Percentiles rank a stretch among this genome's conserved stretches.
phyloP scores from a whole-genome alignment of 2,888 invertebrate species.

The Leucoma salicis region DNA sequence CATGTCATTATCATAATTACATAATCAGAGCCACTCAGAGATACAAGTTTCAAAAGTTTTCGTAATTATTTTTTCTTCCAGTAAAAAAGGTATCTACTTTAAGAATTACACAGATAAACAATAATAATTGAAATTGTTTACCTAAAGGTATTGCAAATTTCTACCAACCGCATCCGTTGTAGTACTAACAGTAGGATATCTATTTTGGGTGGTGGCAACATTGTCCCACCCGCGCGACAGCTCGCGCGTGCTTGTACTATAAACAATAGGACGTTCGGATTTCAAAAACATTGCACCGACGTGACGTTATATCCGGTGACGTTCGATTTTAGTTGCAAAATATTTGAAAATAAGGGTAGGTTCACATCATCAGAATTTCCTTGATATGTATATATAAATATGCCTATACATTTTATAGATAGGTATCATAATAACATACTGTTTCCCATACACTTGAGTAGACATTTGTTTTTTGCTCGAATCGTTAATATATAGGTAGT shows the following conservation, averaged over 20 bases:
- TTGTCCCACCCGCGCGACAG: conserved; percentile 72
- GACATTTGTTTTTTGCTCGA: too few species aligned
- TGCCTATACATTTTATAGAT: too few species aligned
- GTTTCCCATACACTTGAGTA: too few species aligned
- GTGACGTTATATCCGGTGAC: conserved; percentile 78
- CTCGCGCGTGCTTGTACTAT: conserved; percentile 72
- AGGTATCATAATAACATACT: too few species aligned
- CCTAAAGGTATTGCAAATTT: conserved; percentile 35
- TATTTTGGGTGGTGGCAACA: conserved; percentile 73
- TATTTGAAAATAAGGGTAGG: conserved; percentile 7
- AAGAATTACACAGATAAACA: conserved; percentile 39
- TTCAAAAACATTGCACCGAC: conserved; percentile 76
- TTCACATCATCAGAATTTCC: background rate
- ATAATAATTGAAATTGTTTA: conserved; percentile 42
- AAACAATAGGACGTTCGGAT: conserved; percentile 75
- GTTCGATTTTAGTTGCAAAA: conserved; percentile 47
- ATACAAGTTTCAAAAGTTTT: conserved; percentile 5
- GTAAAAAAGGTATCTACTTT: conserved; percentile 24
- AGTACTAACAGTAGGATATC: conserved; percentile 42
- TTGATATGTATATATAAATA: too few species aligned
- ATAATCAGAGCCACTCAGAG: background rate
- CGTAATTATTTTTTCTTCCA: conserved; percentile 2
- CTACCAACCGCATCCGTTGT: conserved; percentile 44
- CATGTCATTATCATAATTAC: conserved; percentile 4
- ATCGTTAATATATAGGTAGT: too few species aligned